phyloP scores from a whole-genome alignment of 2,888 invertebrate genomes.

The Autographa pulchrina region DNA sequence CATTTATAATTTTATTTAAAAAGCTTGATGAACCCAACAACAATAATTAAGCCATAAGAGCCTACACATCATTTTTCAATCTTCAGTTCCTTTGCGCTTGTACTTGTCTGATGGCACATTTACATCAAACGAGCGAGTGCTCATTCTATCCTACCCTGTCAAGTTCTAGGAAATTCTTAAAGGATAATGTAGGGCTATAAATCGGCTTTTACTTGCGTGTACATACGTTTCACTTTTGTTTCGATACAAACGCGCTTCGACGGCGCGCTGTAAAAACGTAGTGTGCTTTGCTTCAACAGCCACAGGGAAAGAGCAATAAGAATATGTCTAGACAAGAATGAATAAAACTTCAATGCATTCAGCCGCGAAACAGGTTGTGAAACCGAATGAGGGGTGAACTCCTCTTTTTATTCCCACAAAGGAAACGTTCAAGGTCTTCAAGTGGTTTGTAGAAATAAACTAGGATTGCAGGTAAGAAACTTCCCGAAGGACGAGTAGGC shows the following conservation, averaged over 20 bases:
- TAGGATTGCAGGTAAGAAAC: neutral
- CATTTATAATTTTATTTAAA: neutral
- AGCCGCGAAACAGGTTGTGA: neutral
- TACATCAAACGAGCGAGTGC: too few relatives aligned
- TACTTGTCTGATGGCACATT: too few relatives aligned
- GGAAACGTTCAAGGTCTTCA: neutral
- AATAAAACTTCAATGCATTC: constrained; percentile 1
- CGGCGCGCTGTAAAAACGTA: too few relatives aligned
- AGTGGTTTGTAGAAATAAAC: neutral
- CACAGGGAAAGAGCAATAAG: neutral
- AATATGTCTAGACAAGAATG: constrained; percentile 2
- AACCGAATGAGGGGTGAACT: neutral
- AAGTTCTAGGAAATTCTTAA: too few relatives aligned
- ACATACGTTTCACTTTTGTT: too few relatives aligned
- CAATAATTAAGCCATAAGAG: too few relatives aligned
- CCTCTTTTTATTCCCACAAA: neutral
- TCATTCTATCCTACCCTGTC: too few relatives aligned
- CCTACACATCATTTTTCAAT: too few relatives aligned
- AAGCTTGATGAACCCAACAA: neutral
- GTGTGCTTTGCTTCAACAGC: neutral
- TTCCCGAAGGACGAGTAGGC: neutral
- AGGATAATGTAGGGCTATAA: too few relatives aligned
- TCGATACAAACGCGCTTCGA: too few relatives aligned
- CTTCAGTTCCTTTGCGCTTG: too few relatives aligned
- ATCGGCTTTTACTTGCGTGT: too few relatives aligned